These are phyloP conservation scores for Armadillidium nasatum DNA, from an alignment of 1,140 invertebrate genomes.

Conservation along the genomic window DNA sequence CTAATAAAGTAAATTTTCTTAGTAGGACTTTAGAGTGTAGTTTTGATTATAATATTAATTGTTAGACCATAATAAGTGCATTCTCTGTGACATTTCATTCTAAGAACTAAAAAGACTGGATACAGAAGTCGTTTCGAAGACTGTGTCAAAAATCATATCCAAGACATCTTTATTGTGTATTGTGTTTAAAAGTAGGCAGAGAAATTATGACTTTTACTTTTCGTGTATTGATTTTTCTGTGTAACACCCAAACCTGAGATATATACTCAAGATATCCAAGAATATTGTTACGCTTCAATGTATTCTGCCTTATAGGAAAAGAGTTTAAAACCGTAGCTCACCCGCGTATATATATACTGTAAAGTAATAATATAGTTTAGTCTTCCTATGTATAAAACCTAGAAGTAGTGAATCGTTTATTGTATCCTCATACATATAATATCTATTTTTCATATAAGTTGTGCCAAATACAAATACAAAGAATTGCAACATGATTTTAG, in stretches of 20 bases:
- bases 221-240: background rate
- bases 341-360: slow-evolving; percentile 1
- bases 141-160: background rate
- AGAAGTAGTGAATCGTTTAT: background rate
- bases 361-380: background rate
- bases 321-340: background rate
- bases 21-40: background rate
- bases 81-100: background rate
- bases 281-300: slow-evolving; percentile 1
- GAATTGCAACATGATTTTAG: slow-evolving; percentile 5
- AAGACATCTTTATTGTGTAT: background rate
- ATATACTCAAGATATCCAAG: background rate
- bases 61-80: background rate
- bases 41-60: background rate
- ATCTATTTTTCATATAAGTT: background rate
- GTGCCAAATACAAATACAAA: background rate
- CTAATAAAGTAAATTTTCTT: background rate
- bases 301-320: background rate
- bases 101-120: background rate
- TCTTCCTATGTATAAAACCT: background rate
- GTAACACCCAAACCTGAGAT: background rate
- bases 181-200: background rate
- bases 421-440: background rate
- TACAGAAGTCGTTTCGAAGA: background rate
- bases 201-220: background rate